Evolutionary conservation across 2,888 invertebrate species (phyloP), one percentile per base, ranked within the genome.

Genomic region (Yponomeuta malinellus): DNA sequence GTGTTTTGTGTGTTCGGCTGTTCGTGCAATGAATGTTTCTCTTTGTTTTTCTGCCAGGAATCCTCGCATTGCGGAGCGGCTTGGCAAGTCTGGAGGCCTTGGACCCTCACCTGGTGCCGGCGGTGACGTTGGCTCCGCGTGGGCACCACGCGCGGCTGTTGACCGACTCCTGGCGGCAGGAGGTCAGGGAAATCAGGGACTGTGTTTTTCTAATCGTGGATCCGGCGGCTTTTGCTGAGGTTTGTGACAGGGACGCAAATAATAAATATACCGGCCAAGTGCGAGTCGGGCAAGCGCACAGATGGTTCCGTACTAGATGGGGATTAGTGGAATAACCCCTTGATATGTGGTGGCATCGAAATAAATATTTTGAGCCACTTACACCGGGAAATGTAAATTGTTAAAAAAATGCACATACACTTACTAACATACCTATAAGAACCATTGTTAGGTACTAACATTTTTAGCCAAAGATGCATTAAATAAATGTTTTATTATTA

Each of bases 151-250:
- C 93, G 0, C 79, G 84, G 10, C 77, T 95, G 4, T 82, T 95
- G 70, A 88, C 93, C 29, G 83, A 89, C 33, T 93, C 93, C 71
- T 95, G 95, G 95, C 88, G 89, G 43, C 81, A 88, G 68, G 95
- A 95, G 83, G 92, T 95, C 3, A 82, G 84, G 59, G 89, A 89
- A 68, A 92, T 95, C 70, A 92, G 93, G 73, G 86, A 92, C 72
- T 89, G 90, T 66, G 93, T 96, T 63, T 94, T 94, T 83, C 82
- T 94, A 68, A 94, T 96, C 72, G 94, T 95, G 6, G 95, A 96
- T 81, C 95, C 95, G 0, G 90, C 93, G 71, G 95, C 95, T 48
- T 95, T 95, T 83, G 93, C 94, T 75, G 94, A 95, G 86, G 95
- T 95, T 78, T 43, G 23, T 43, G 43, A 43, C 43, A 43, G 8